Percentiles rank a stretch among this genome's conserved stretches.
Evolutionary conservation across 2,888 invertebrate species (phyloP).

Genomic region (Sphaerophoria rueppellii): DNA sequence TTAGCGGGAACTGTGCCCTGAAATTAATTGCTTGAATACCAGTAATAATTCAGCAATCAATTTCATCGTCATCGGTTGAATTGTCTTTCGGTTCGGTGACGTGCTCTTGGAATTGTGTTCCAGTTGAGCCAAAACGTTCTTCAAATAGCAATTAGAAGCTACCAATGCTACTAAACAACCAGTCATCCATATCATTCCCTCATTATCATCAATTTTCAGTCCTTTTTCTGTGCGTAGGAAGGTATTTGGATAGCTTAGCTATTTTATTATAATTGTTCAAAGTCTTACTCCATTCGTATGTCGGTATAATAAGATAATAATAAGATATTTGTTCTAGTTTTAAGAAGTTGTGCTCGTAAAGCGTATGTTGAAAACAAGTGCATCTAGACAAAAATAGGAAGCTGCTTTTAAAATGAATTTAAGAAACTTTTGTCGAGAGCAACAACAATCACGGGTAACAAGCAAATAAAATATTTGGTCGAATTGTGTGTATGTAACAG

Average conservation of each 20-base stretch:
- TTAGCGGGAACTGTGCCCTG: constrained; percentile 62
- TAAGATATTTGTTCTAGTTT: too few species aligned
- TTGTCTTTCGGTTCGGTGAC: constrained; percentile 43
- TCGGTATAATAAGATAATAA: too few species aligned
- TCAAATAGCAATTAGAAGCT: constrained; percentile 64
- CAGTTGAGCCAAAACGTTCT: constrained; percentile 46
- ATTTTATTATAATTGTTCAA: too few species aligned
- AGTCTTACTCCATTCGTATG: too few species aligned
- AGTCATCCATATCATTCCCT: constrained; percentile 60
- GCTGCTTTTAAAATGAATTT: too few species aligned
- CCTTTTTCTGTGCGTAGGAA: background rate
- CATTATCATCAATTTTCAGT: constrained; percentile 57
- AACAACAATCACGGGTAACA: too few species aligned
- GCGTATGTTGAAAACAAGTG: too few species aligned
- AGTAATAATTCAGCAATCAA: constrained; percentile 58
- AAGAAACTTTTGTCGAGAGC: too few species aligned
- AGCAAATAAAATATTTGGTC: too few species aligned
- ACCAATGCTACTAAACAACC: constrained; percentile 64
- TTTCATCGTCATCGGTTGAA: constrained; percentile 53
- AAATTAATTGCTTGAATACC: constrained; percentile 69
- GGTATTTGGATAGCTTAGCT: background rate
- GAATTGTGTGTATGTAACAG: too few species aligned
- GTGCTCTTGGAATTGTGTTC: constrained; percentile 49
- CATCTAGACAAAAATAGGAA: too few species aligned
- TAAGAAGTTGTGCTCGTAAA: too few species aligned